These are phyloP conservation scores for Cantharis rufa DNA, from an alignment of 2,888 invertebrate genomes.

Conservation along the genomic window DNA sequence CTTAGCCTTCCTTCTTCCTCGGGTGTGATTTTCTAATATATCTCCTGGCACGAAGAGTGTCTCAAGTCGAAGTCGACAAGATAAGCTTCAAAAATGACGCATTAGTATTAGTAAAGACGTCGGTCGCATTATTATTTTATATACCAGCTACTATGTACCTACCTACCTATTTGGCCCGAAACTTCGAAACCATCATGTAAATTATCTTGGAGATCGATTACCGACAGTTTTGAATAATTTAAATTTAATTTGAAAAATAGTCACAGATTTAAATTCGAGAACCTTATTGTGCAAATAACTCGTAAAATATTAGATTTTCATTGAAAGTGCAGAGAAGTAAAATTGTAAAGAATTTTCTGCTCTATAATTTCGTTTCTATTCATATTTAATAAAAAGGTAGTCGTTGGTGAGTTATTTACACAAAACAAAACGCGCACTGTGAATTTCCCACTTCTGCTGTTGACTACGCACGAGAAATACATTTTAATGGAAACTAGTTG, in stretches of 20 bases:
- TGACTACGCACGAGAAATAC: neutral
- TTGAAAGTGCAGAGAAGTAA: neutral
- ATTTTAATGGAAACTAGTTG: neutral
- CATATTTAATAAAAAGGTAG: neutral
- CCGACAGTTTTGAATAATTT: neutral
- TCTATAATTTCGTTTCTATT: neutral
- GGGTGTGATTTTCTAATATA: slow-evolving; percentile 22
- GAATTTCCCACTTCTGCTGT: neutral
- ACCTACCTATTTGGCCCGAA: neutral
- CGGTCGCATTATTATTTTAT: slow-evolving; percentile 7
- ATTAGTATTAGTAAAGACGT: slow-evolving; percentile 29
- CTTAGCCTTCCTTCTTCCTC: slow-evolving; percentile 22
- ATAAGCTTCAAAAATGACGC: slow-evolving; percentile 28
- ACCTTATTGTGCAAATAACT: neutral
- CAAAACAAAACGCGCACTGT: neutral
- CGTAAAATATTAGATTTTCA: neutral
- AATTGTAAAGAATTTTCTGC: neutral
- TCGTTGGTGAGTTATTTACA: neutral
- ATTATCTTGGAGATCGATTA: neutral
- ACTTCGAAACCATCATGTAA: neutral
- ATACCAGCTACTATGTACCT: neutral
- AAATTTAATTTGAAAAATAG: neutral
- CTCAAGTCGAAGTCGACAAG: slow-evolving; percentile 28
- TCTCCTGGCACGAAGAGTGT: slow-evolving; percentile 23
- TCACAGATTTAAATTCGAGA: neutral